Evolutionary conservation across 2,113 vertebrate species (phyloP).

Genomic region (Tragelaphus imberbis): DNA sequence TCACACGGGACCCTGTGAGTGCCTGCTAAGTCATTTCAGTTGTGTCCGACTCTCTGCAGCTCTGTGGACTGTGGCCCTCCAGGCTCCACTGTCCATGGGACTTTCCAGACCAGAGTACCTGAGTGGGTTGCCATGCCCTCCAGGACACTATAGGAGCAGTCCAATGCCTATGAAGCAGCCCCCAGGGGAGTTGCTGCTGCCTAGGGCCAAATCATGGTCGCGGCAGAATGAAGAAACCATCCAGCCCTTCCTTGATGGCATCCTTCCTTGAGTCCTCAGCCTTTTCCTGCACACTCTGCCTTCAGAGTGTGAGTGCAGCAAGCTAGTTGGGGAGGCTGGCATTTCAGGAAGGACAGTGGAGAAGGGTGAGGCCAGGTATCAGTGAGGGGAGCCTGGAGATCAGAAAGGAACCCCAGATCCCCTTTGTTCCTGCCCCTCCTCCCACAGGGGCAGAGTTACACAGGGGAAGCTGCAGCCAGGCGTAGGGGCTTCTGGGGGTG

Average conservation of each 20-base stretch:
- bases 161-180: rapidly evolving
- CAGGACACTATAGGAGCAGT: background rate
- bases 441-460: background rate
- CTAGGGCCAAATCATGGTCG: rapidly evolving
- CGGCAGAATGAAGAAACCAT: background rate
- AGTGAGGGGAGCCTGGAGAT: background rate
- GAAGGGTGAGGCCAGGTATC: background rate
- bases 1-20: background rate
- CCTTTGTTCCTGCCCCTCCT: too few species aligned
- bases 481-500: background rate
- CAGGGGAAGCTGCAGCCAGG: background rate
- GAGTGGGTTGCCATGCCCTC: background rate
- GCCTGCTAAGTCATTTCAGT: background rate
- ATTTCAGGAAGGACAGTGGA: background rate
- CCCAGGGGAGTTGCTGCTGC: background rate
- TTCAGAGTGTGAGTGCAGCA: background rate
- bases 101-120: background rate
- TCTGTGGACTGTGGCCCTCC: background rate
- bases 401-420: background rate
- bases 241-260: rapidly evolving
- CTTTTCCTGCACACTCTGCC: background rate
- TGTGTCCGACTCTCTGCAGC: background rate
- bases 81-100: background rate
- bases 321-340: background rate
- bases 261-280: too few species aligned